These are phyloP conservation scores for Sussaba pulchella DNA, from an alignment of 2,888 invertebrate genomes.

Conservation along the genomic window DNA sequence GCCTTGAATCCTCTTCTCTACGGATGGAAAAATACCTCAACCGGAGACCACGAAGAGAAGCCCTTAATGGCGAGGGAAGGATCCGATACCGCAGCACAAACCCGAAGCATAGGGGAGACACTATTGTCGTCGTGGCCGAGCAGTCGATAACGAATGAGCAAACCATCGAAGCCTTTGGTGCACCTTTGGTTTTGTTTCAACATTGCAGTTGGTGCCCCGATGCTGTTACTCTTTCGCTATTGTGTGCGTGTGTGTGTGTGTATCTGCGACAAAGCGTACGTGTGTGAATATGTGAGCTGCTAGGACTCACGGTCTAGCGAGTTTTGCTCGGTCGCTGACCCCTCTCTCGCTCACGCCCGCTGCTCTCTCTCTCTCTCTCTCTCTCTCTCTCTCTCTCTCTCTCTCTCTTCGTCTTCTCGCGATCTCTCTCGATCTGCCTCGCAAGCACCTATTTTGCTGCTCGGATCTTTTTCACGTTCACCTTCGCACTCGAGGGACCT, in stretches of 20 bases:
- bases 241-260: slow-evolving; percentile 2
- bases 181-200: slow-evolving; percentile 65
- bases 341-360: slow-evolving; percentile 67
- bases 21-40: not conserved
- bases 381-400: slow-evolving; percentile 21
- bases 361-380: slow-evolving; percentile 26
- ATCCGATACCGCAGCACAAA: slow-evolving; percentile 44
- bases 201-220: slow-evolving; percentile 52
- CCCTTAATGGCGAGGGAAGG: slow-evolving; percentile 61
- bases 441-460: slow-evolving; percentile 15
- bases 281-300: slow-evolving; percentile 55
- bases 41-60: slow-evolving; percentile 48
- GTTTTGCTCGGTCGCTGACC: slow-evolving; percentile 81
- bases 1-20: not conserved
- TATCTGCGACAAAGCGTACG: no score
- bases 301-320: slow-evolving; percentile 80
- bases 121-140: slow-evolving; percentile 55
- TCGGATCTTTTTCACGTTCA: not conserved
- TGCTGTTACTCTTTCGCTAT: slow-evolving; percentile 56
- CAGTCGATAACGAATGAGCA: slow-evolving; percentile 63
- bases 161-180: slow-evolving; percentile 39
- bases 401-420: slow-evolving; percentile 2
- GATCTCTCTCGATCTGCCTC: no score
- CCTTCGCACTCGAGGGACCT: not conserved
- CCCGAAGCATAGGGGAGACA: slow-evolving; percentile 7